Base-by-base conservation (phyloP, 2,797 vertebrate species). In the Channa striata region DNA sequence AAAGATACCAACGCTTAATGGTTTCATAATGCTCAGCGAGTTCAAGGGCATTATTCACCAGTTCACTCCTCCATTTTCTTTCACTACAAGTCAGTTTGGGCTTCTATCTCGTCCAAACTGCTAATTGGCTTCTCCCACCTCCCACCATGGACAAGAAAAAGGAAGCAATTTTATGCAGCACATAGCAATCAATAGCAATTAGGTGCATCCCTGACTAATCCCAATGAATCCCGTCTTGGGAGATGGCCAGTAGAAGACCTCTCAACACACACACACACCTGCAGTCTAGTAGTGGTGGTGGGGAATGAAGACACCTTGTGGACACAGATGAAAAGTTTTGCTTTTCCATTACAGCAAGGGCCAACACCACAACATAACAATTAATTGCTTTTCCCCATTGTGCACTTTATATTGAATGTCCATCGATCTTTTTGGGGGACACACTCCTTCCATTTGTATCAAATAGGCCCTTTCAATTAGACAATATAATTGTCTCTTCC, bases 111-210 rank as follows among this genome's bases (percentile, higher is more conserved):
- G 89, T 93, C 93, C 94, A 73, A 86, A 83, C 93, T 91, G 92
- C 96, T 97, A 97, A 95, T 94, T 95, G 94, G 94, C 94, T 95
- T 88, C 88, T 85, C 77, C 77, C 78, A 82, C 89, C 89, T 84
- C 86, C 83, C 92, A 89, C 87, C 72, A 86, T 91, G 91, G 94
- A 92, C 90, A 89, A 93, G 90, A 87, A 89, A 95, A 93, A 92
- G 95, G 94, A 95, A 94, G 94, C 94, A 96, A 97, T 97, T 97
- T 96, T 96, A 96, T 95, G 95, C 96, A 94, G 95, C 96, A 94
- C 95, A 93, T 93, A 70, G 77, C 94, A 96, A 98, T 97, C 96
- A 80, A 98, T 97, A 97, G 95, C 95, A 97, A 97, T 98, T 98
- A 98, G 96, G 95, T 92, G 92, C 94, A 92, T 95, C 95, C 93